Evolutionary conservation across 2,113 vertebrate genomes (phyloP).

Genomic region (Bucco capensis): DNA sequence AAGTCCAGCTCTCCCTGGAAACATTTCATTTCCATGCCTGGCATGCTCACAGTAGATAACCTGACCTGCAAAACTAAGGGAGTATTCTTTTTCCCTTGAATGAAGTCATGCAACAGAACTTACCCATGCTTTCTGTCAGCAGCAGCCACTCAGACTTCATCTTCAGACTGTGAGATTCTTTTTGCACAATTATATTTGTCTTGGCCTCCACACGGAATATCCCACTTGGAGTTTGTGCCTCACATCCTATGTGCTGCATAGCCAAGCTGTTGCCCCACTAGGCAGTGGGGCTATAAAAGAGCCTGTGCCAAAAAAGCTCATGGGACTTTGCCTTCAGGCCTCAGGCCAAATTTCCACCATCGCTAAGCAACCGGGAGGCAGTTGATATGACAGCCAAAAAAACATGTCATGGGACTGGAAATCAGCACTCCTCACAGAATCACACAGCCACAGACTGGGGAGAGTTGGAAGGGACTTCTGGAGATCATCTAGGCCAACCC

Average conservation of each 20-base stretch:
- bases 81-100: conserved; percentile 19
- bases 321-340: neutral
- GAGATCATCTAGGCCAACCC: neutral
- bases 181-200: conserved; percentile 27
- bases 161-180: neutral
- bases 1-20: neutral
- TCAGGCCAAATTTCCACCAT: neutral
- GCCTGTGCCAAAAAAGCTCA: neutral
- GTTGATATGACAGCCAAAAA: neutral
- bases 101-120: conserved; percentile 55
- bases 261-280: neutral
- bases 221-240: neutral
- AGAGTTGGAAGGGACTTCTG: neutral
- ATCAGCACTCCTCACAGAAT: neutral
- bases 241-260: neutral
- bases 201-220: conserved; percentile 35
- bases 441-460: neutral
- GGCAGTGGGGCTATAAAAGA: neutral
- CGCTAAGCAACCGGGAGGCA: neutral
- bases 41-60: conserved; percentile 1
- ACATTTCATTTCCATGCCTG: neutral
- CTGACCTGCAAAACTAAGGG: neutral
- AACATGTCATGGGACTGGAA: neutral
- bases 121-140: conserved; percentile 66
- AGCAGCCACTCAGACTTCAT: conserved; percentile 37